Evolutionary conservation across 2,113 vertebrate species (phyloP).

Genomic region (Smithornis capensis): DNA sequence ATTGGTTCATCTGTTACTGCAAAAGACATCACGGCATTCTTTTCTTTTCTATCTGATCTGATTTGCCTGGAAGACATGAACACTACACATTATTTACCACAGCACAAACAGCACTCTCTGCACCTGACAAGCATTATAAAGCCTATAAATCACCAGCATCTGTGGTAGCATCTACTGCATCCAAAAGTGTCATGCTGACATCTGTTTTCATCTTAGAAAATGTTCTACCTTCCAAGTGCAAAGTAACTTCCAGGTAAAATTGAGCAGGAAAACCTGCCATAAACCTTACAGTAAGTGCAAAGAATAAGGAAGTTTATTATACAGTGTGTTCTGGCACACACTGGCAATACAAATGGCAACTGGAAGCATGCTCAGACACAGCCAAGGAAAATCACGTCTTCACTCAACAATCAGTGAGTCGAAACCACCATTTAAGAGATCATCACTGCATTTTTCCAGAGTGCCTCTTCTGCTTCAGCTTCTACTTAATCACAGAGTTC

Average conservation of each 20-base stretch:
- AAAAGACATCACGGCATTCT: conserved; percentile 93
- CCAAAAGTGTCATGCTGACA: neutral
- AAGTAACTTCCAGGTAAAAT: neutral
- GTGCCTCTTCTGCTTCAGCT: neutral
- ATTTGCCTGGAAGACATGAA: conserved; percentile 86
- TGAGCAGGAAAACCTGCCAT: neutral
- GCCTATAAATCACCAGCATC: neutral
- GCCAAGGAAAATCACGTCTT: conserved; percentile 40
- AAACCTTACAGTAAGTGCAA: neutral
- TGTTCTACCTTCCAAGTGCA: neutral
- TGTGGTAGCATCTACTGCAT: neutral
- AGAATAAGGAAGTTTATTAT: neutral
- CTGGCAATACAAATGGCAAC: neutral
- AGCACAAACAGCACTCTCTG: neutral
- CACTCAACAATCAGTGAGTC: conserved; percentile 2
- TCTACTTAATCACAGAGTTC: neutral
- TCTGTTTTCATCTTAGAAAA: neutral
- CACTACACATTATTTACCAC: neutral
- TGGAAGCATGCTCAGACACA: conserved; percentile 52
- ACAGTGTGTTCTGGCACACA: neutral
- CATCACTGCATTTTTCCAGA: conserved; percentile 28
- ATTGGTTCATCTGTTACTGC: conserved; percentile 89
- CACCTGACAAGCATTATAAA: neutral
- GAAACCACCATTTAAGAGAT: conserved; percentile 29
- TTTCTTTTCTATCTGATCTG: conserved; percentile 91